A percentile compares a stretch with the other conserved stretches of the same genome.
phyloP scores from a whole-genome alignment of 2,888 invertebrate species.

The Bombylius major region DNA sequence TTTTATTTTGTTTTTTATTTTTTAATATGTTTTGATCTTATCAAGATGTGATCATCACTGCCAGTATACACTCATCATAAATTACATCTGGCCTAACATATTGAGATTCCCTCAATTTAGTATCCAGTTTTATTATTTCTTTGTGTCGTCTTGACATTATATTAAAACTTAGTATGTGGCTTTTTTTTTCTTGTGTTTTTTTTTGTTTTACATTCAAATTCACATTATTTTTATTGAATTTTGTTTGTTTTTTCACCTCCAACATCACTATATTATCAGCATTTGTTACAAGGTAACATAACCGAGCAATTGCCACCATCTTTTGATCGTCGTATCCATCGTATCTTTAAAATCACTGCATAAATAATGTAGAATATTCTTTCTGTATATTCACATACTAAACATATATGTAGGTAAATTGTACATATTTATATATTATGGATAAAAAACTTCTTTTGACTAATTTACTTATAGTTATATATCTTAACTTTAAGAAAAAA shows the following conservation, averaged over 20 bases:
- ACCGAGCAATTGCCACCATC: slow-evolving; percentile 13
- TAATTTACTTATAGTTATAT: no score
- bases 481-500: no score
- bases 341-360: no score
- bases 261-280: background rate
- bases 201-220: no score
- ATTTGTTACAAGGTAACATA: slow-evolving; percentile 12
- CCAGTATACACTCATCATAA: slow-evolving; percentile 9
- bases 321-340: background rate
- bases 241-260: background rate
- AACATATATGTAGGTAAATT: no score
- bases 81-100: slow-evolving; percentile 11
- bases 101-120: slow-evolving; percentile 8
- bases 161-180: slow-evolving; percentile 4
- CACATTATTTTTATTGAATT: no score
- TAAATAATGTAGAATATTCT: no score
- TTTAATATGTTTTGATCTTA: slow-evolving; percentile 1
- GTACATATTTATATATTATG: no score
- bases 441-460: no score
- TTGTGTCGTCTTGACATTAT: slow-evolving; percentile 10
- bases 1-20: no score
- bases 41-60: slow-evolving; percentile 9
- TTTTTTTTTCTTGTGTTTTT: slow-evolving; percentile 2
- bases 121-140: slow-evolving; percentile 6
- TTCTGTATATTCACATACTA: no score